Conservation (phyloP, 2,888 invertebrate species). For the Synanthedon myopaeformis region DNA sequence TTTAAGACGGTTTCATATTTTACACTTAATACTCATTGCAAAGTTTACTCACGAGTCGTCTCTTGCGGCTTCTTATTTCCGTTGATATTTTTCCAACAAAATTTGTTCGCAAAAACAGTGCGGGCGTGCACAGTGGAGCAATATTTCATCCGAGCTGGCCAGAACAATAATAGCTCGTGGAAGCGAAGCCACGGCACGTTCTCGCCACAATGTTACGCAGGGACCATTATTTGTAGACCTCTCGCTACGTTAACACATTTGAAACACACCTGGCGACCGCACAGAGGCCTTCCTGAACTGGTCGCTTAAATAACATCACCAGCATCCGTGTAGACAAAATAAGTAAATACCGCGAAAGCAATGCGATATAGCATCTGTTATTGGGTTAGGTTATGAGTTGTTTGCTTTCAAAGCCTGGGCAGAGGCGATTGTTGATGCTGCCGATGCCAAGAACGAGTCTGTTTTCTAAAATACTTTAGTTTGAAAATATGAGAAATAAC, state of each 20-base stretch:
- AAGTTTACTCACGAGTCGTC: slow-evolving; percentile 46
- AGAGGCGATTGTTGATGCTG: slow-evolving; percentile 60
- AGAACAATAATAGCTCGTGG: slow-evolving; percentile 66
- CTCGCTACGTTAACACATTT: slow-evolving; percentile 8
- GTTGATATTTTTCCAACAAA: slow-evolving; percentile 58
- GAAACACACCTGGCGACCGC: not conserved
- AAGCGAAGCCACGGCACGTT: slow-evolving; percentile 68
- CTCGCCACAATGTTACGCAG: slow-evolving; percentile 59
- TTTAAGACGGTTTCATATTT: too few relatives aligned
- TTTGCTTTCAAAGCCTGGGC: slow-evolving; percentile 47
- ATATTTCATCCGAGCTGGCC: slow-evolving; percentile 68
- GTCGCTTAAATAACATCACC: slow-evolving; percentile 48
- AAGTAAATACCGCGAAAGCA: slow-evolving; percentile 67
- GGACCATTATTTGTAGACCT: slow-evolving; percentile 36
- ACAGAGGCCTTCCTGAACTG: slow-evolving; percentile 27
- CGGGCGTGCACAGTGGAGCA: slow-evolving; percentile 63
- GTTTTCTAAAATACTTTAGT: not conserved
- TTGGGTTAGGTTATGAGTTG: slow-evolving; percentile 68
- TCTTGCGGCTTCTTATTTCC: slow-evolving; percentile 50
- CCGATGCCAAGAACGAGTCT: slow-evolving; percentile 44
- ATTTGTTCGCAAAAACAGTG: slow-evolving; percentile 60
- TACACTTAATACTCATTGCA: slow-evolving; percentile 2
- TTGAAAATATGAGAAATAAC: not conserved
- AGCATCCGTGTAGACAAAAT: slow-evolving; percentile 69
- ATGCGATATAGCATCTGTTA: slow-evolving; percentile 59